Percentiles rank a stretch among this genome's conserved stretches.
These are phyloP conservation scores for Megathymus violae DNA, from an alignment of 1,140 invertebrate genomes.

Conservation along the genomic window DNA sequence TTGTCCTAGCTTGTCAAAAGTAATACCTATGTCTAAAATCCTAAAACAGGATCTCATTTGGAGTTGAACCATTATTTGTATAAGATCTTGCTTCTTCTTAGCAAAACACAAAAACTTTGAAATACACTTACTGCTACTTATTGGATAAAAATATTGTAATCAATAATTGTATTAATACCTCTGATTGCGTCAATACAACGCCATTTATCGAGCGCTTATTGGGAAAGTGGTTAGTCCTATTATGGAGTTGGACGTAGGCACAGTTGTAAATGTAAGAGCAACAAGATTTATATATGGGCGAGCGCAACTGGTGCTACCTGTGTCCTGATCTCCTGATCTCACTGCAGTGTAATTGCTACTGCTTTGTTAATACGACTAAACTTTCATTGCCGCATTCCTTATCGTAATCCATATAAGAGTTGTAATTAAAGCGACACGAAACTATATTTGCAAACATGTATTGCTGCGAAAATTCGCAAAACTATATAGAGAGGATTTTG, in stretches of 20 bases:
- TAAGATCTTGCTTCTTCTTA: no score
- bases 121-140: no score
- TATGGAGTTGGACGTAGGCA: slow-evolving; percentile 21
- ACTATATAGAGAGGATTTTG: slow-evolving; percentile 5
- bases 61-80: no score
- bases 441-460: slow-evolving; percentile 9
- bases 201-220: slow-evolving; percentile 13
- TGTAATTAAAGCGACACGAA: slow-evolving; percentile 21
- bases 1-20: no score
- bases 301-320: slow-evolving; percentile 34
- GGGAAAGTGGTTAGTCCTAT: slow-evolving; percentile 38
- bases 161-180: no score
- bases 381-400: slow-evolving; percentile 50
- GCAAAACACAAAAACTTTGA: no score
- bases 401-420: slow-evolving; percentile 12
- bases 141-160: no score
- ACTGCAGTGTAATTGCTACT: slow-evolving; percentile 31
- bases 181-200: slow-evolving; percentile 12
- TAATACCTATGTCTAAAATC: no score
- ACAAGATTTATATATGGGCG: slow-evolving; percentile 40
- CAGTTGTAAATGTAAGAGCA: slow-evolving; percentile 26
- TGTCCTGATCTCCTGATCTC: slow-evolving; percentile 37
- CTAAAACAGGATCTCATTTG: no score
- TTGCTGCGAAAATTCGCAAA: slow-evolving; percentile 7
- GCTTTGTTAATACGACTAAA: slow-evolving; percentile 24